Conservation (phyloP, 1,140 invertebrate genomes). For the Cydia splendana region DNA sequence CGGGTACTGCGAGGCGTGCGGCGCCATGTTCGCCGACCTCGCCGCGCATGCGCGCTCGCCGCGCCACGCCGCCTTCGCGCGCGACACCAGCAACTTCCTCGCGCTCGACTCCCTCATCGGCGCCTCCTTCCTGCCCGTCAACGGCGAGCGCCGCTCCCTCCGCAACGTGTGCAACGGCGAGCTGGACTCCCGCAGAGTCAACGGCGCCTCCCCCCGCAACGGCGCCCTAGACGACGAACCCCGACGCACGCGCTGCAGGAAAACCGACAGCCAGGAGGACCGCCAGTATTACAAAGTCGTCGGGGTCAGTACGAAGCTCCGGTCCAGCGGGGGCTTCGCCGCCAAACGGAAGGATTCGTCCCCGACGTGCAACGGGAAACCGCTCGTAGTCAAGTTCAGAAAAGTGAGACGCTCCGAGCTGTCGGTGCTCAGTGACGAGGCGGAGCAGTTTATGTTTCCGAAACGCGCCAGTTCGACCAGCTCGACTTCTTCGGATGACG, state of each 20-base stretch:
- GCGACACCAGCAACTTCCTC: constrained; percentile 85
- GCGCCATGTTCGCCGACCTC: constrained; percentile 84
- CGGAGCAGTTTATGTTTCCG: constrained; percentile 91
- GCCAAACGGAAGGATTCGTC: constrained; percentile 58
- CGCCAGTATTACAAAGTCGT: constrained; percentile 88
- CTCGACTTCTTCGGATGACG: constrained; percentile 67
- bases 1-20: constrained; percentile 89
- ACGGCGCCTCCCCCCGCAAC: constrained; percentile 62
- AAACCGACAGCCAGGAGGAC: constrained; percentile 81
- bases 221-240: constrained; percentile 60
- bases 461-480: constrained; percentile 82
- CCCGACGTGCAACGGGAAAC: constrained; percentile 73
- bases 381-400: constrained; percentile 85
- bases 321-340: constrained; percentile 81
- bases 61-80: constrained; percentile 85
- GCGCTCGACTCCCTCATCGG: constrained; percentile 85
- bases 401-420: constrained; percentile 87
- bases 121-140: constrained; percentile 73
- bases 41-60: constrained; percentile 85
- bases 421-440: constrained; percentile 88
- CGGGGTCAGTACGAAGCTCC: constrained; percentile 84
- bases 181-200: constrained; percentile 53
- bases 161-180: constrained; percentile 74
- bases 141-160: constrained; percentile 69
- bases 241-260: constrained; percentile 66